Evolutionary conservation across 2,888 invertebrate species (phyloP).

Genomic region (Ormyrus rosae): DNA sequence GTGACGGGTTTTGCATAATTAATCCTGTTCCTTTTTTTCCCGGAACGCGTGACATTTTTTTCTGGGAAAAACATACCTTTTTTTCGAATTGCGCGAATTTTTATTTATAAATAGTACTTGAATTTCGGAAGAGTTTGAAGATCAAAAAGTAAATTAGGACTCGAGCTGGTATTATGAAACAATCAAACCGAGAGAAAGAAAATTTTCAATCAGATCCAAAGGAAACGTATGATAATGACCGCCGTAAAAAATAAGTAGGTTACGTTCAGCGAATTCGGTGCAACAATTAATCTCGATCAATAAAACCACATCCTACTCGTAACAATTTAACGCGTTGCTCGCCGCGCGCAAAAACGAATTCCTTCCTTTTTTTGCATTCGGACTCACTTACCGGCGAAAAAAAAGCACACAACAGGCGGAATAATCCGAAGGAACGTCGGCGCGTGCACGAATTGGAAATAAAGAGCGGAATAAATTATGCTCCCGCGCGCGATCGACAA

Average conservation of each 20-base stretch:
- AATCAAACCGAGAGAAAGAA: neutral
- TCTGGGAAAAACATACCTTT: too few relatives aligned
- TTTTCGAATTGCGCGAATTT: neutral
- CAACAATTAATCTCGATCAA: conserved; percentile 3
- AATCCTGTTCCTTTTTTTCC: neutral
- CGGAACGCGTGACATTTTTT: too few relatives aligned
- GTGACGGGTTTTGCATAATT: conserved; percentile 7
- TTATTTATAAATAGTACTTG: neutral
- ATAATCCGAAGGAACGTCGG: too few relatives aligned
- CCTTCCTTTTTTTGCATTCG: neutral
- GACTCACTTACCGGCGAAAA: neutral
- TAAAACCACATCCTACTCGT: conserved; percentile 18
- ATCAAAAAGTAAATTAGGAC: neutral
- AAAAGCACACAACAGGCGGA: neutral
- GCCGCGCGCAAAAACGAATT: neutral
- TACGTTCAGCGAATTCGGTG: too few relatives aligned
- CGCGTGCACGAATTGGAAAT: conserved; percentile 22
- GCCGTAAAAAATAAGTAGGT: too few relatives aligned
- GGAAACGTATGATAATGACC: too few relatives aligned
- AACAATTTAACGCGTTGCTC: neutral
- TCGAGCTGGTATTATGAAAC: neutral
- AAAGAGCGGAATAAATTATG: conserved; percentile 50
- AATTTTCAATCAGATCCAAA: neutral
- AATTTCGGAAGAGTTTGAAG: neutral
- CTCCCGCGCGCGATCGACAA: neutral